phyloP scores from a whole-genome alignment of 2,888 invertebrate genomes.

The Clanis bilineata region DNA sequence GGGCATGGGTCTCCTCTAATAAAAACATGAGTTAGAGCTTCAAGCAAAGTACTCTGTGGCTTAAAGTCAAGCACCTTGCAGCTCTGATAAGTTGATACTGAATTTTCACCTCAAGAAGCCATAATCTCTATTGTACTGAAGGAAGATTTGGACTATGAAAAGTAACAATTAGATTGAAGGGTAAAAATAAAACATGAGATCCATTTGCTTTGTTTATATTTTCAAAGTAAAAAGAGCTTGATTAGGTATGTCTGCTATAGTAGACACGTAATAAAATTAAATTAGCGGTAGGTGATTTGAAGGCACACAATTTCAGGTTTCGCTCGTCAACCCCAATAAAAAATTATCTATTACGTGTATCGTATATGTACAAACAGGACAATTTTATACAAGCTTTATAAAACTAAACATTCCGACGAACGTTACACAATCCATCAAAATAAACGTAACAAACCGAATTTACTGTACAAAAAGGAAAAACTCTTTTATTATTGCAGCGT shows the following conservation, averaged over 20 bases:
- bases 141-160: too few relatives aligned
- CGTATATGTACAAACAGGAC: constrained; percentile 41
- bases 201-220: constrained; percentile 34
- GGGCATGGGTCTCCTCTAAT: too few relatives aligned
- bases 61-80: too few relatives aligned
- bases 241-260: constrained; percentile 39
- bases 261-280: constrained; percentile 33
- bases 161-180: background rate
- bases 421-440: constrained; percentile 31
- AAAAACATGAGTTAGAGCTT: too few relatives aligned
- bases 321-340: constrained; percentile 25
- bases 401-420: constrained; percentile 32
- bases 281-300: constrained; percentile 42
- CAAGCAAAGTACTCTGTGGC: too few relatives aligned
- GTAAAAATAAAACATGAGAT: background rate
- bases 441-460: constrained; percentile 23
- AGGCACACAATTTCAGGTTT: constrained; percentile 47
- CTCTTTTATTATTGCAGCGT: constrained; percentile 27
- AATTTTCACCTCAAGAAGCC: too few relatives aligned
- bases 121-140: too few relatives aligned
- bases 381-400: constrained; percentile 19
- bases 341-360: constrained; percentile 27
- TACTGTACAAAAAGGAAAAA: constrained; percentile 16
- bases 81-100: too few relatives aligned
- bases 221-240: constrained; percentile 46